A percentile compares a stretch with the other conserved stretches of the same genome.
Evolutionary conservation across 2,888 invertebrate genomes (phyloP).

Genomic region (Drosophila mulleri): DNA sequence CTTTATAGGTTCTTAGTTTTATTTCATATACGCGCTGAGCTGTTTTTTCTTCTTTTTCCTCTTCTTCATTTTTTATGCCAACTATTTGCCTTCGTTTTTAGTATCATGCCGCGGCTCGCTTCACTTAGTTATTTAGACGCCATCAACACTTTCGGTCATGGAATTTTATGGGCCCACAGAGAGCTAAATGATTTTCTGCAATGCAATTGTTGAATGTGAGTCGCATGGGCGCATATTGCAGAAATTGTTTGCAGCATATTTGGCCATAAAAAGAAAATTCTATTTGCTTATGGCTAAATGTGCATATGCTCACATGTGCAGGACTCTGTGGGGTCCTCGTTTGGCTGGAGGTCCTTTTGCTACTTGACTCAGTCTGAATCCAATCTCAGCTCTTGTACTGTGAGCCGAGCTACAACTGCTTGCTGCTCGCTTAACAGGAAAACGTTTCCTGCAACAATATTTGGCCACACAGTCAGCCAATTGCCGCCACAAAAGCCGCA

Average conservation of each 20-base stretch:
- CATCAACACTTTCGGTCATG: slow-evolving; percentile 50
- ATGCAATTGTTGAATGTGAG: slow-evolving; percentile 5
- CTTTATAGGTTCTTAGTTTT: slow-evolving; percentile 68
- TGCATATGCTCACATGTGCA: neutral
- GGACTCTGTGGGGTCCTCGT: too few species aligned
- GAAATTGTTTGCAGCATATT: neutral
- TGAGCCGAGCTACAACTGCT: neutral
- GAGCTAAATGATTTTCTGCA: slow-evolving; percentile 18
- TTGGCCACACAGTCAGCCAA: slow-evolving; percentile 15
- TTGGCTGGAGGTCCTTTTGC: too few species aligned
- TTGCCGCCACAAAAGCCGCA: slow-evolving; percentile 58
- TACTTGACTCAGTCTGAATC: too few species aligned
- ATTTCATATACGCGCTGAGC: slow-evolving; percentile 55
- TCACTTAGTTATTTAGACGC: slow-evolving; percentile 52
- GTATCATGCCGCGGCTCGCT: slow-evolving; percentile 21
- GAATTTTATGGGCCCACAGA: slow-evolving; percentile 28
- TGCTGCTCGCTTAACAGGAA: neutral
- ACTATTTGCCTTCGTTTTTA: slow-evolving; percentile 18
- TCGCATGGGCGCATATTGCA: neutral
- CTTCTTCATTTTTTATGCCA: neutral
- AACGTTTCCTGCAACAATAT: slow-evolving; percentile 36
- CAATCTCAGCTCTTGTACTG: neutral
- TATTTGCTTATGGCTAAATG: neutral
- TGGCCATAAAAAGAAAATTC: neutral
- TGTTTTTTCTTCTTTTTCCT: neutral